These are phyloP conservation scores for Marmota monax DNA, from an alignment of 2,113 vertebrate genomes.

Conservation along the genomic window DNA sequence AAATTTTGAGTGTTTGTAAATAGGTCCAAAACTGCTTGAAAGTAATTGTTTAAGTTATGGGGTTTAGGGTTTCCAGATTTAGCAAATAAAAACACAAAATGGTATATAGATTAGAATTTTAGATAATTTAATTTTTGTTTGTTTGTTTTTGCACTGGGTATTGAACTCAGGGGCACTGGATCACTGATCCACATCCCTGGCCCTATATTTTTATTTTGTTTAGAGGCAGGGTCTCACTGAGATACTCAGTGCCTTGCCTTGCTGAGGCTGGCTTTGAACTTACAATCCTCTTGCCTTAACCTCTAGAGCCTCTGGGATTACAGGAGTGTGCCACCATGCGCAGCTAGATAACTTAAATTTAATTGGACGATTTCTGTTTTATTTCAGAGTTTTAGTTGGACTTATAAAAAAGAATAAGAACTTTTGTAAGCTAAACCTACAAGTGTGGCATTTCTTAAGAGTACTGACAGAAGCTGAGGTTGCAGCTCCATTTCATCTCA, in stretches of 20 bases:
- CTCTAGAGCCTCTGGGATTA: no score
- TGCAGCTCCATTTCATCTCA: background rate
- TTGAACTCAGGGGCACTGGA: no score
- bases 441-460: background rate
- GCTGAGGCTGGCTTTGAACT: no score
- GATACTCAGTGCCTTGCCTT: no score
- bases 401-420: conserved; percentile 12
- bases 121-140: conserved; percentile 36
- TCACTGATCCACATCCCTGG: no score
- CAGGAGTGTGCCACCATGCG: no score
- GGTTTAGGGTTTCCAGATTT: background rate
- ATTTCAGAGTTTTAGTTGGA: background rate
- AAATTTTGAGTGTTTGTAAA: background rate
- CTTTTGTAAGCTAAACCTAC: background rate
- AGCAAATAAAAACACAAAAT: conserved; percentile 32
- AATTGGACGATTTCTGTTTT: background rate
- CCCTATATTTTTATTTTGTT: no score
- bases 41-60: background rate
- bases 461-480: background rate
- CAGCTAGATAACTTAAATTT: conserved; percentile 17
- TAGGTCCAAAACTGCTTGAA: background rate
- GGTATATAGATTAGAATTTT: background rate
- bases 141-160: no score
- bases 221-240: no score
- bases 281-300: no score